phyloP scores from a whole-genome alignment of 2,888 invertebrate genomes.

The Andrena minutula region DNA sequence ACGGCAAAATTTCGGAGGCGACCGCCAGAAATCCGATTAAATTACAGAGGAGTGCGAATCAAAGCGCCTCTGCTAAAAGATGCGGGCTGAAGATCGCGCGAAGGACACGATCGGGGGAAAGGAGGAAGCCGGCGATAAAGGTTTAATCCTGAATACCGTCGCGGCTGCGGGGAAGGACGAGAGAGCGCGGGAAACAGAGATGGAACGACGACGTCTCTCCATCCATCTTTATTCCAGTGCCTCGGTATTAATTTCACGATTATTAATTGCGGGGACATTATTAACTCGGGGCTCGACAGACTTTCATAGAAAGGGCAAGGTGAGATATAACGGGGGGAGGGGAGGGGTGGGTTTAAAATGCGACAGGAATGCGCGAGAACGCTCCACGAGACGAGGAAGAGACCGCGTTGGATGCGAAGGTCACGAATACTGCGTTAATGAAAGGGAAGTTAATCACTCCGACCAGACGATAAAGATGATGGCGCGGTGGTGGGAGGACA shows the following conservation, averaged over 20 bases:
- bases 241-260: constrained; percentile 71
- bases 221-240: constrained; percentile 59
- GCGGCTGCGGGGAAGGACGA: constrained; percentile 12
- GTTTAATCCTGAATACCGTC: constrained; percentile 34
- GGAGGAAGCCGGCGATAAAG: constrained; percentile 36
- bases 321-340: constrained; percentile 46
- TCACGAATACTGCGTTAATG: constrained; percentile 71
- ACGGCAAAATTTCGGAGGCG: constrained; percentile 6
- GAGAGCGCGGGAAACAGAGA: background rate
- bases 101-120: constrained; percentile 15
- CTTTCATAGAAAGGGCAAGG: constrained; percentile 50
- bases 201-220: background rate
- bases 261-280: constrained; percentile 73
- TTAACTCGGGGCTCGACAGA: constrained; percentile 66
- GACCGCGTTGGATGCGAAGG: constrained; percentile 63
- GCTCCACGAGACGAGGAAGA: constrained; percentile 49
- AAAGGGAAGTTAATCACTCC: constrained; percentile 73
- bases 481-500: constrained; percentile 28
- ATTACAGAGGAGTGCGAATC: constrained; percentile 35
- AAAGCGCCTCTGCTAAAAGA: constrained; percentile 49
- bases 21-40: constrained; percentile 44
- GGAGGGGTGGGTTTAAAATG: constrained; percentile 68
- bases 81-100: constrained; percentile 50
- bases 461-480: constrained; percentile 67
- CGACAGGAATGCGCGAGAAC: constrained; percentile 68